phyloP scores from a whole-genome alignment of 1,140 invertebrate genomes.

The Hyposmocoma kahamanoa region DNA sequence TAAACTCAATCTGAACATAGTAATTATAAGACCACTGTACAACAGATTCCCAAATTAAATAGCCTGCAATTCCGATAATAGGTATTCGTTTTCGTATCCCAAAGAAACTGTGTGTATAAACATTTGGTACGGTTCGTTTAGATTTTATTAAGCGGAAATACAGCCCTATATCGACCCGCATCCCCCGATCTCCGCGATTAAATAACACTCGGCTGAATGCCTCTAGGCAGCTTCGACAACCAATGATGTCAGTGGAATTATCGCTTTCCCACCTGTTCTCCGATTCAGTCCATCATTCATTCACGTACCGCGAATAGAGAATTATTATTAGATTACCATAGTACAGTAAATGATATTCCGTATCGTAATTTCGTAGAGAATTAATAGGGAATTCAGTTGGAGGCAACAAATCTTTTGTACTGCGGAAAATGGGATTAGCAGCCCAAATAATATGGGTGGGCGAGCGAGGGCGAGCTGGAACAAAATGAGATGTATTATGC shows the following conservation, averaged over 20 bases:
- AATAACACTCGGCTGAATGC: background rate
- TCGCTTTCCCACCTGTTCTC: background rate
- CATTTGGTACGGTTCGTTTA: background rate
- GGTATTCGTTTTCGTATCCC: constrained; percentile 12
- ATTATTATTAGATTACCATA: background rate
- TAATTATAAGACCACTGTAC: too few species aligned
- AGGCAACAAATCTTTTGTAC: constrained; percentile 7
- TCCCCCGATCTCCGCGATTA: too few species aligned
- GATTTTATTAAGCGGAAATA: constrained; percentile 5
- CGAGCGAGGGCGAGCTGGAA: constrained; percentile 3
- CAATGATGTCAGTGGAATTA: background rate
- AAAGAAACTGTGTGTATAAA: constrained; percentile 10
- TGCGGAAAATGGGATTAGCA: constrained; percentile 10
- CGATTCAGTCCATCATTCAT: background rate
- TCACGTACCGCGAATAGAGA: background rate
- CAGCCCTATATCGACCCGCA: too few species aligned
- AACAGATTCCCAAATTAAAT: too few species aligned
- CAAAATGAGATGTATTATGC: constrained; percentile 5
- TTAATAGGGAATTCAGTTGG: constrained; percentile 6
- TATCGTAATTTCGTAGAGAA: background rate
- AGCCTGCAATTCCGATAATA: constrained; percentile 14
- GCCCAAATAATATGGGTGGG: constrained; percentile 6
- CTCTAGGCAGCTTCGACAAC: background rate
- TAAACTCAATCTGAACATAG: too few species aligned
- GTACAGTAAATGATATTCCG: background rate